phyloP scores from a whole-genome alignment of 1,140 invertebrate species.

The Amyelois transitella region DNA sequence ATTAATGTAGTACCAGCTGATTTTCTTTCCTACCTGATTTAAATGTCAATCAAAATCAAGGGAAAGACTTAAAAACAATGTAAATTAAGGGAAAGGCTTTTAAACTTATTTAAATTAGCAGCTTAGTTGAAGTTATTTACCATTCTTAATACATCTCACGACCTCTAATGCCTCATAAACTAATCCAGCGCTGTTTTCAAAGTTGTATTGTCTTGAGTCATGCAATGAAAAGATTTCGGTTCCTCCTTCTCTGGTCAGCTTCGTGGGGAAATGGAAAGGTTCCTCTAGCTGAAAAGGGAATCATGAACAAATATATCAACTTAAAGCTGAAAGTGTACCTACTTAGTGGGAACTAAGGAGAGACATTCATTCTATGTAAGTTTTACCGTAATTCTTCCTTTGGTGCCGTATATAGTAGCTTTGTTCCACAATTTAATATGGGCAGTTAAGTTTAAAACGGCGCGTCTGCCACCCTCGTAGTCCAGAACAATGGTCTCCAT shows the following conservation, averaged over 20 bases:
- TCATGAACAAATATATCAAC: no score
- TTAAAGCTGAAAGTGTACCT: no score
- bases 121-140: conserved; percentile 22
- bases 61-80: no score
- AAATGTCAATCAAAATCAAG: no score
- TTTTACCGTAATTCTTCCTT: conserved; percentile 38
- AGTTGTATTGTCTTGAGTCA: conserved; percentile 75
- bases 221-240: conserved; percentile 76
- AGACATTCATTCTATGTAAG: no score
- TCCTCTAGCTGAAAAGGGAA: conserved; percentile 46
- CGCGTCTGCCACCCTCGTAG: conserved; percentile 79
- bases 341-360: no score
- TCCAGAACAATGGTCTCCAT: conserved; percentile 77
- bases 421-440: conserved; percentile 72
- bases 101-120: no score
- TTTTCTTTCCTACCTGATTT: no score
- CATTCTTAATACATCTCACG: conserved; percentile 76
- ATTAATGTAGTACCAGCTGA: no score
- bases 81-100: no score
- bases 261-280: conserved; percentile 55
- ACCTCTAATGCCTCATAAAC: conserved; percentile 85
- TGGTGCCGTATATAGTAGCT: conserved; percentile 22
- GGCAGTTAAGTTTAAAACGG: conserved; percentile 76
- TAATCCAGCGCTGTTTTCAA: conserved; percentile 81
- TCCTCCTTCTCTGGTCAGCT: conserved; percentile 58